Conservation (phyloP, 2,888 invertebrate genomes). For the Drosophila ustulata region DNA sequence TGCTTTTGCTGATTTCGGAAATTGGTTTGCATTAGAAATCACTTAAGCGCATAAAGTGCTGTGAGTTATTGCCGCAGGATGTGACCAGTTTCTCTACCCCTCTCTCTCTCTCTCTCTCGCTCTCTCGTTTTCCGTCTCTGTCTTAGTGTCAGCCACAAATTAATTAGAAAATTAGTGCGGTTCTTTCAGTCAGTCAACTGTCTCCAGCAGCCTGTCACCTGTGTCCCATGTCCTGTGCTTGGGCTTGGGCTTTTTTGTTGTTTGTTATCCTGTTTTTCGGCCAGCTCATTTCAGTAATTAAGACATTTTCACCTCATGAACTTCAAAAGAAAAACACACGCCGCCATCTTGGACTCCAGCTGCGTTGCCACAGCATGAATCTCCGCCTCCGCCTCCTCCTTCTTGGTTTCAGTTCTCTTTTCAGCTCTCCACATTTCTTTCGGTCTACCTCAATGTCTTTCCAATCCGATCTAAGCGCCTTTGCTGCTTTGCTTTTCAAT, state of each 20-base stretch:
- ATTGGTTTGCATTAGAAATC: constrained; percentile 81
- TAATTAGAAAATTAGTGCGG: constrained; percentile 61
- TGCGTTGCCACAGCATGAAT: neutral
- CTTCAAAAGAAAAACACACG: constrained; percentile 65
- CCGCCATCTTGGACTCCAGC: neutral
- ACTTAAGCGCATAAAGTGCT: constrained; percentile 81
- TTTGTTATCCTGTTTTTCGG: constrained; percentile 11
- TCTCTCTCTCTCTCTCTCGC: neutral
- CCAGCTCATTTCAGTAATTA: constrained; percentile 64
- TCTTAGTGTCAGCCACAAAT: constrained; percentile 54
- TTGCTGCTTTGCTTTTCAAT: too few relatives aligned
- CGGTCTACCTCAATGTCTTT: neutral
- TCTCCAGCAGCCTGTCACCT: constrained; percentile 13
- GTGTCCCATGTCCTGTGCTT: neutral
- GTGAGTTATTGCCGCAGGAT: constrained; percentile 80
- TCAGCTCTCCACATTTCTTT: neutral
- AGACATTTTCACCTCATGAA: constrained; percentile 70
- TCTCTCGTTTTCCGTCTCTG: neutral
- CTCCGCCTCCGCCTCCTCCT: neutral
- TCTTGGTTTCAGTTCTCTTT: neutral
- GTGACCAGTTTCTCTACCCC: constrained; percentile 45
- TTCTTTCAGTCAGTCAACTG: constrained; percentile 7
- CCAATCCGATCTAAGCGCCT: too few relatives aligned
- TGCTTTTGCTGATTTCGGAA: constrained; percentile 81
- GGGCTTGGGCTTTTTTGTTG: neutral